Conservation (phyloP, 2,797 vertebrate genomes). For the Diglossa cyanea region DNA sequence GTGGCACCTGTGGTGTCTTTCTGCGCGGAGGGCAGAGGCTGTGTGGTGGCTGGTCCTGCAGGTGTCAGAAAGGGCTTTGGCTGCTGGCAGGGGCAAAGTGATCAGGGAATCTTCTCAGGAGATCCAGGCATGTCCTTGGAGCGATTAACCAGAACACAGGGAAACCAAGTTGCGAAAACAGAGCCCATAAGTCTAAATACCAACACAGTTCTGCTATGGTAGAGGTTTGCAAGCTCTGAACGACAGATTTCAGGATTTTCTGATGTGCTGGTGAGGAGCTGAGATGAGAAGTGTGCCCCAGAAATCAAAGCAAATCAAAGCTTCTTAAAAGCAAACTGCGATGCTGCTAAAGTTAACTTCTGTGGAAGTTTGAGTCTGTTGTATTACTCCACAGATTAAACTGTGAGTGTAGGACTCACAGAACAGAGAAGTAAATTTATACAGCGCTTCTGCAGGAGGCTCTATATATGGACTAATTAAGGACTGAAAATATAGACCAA, state of each 20-base stretch:
- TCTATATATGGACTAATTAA: neutral
- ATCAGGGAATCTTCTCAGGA: neutral
- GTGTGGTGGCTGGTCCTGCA: neutral
- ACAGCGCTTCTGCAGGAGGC: neutral
- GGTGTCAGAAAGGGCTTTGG: neutral
- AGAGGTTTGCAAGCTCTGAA: neutral
- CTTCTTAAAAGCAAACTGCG: neutral
- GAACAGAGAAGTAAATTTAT: neutral
- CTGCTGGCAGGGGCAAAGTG: neutral
- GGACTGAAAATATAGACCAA: neutral
- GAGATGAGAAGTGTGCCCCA: neutral
- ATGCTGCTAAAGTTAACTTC: neutral
- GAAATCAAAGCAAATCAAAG: neutral
- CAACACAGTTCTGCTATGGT: fast-evolving
- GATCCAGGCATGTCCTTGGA: neutral
- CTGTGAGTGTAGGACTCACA: neutral
- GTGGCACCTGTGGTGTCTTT: neutral
- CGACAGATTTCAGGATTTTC: neutral
- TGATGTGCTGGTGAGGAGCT: neutral
- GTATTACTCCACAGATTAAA: neutral
- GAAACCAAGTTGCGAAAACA: neutral
- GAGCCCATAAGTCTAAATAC: neutral
- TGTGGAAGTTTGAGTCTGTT: neutral
- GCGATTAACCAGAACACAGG: fast-evolving
- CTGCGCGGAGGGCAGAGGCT: neutral